These are phyloP conservation scores for Drosophila tropicalis DNA, from an alignment of 1,140 invertebrate genomes.

Conservation along the genomic window DNA sequence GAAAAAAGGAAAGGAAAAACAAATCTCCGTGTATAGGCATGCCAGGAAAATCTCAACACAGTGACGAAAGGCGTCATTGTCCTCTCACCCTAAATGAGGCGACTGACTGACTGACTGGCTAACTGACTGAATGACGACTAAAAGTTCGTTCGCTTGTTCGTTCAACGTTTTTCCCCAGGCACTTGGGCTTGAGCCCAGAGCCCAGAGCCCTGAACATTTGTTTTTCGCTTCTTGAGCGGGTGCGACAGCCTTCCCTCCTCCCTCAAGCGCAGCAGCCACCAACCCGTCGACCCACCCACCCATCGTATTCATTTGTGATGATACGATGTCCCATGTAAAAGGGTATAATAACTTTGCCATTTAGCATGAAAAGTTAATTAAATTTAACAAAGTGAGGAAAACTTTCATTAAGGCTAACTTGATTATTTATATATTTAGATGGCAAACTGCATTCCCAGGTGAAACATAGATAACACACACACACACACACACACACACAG, in stretches of 20 bases:
- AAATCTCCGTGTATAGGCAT: slow-evolving; percentile 41
- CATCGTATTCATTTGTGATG: background rate
- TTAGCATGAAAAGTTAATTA: slow-evolving; percentile 1
- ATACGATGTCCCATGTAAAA: background rate
- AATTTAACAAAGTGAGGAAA: background rate
- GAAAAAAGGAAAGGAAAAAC: background rate
- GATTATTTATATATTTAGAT: too few species aligned
- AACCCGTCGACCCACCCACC: too few species aligned
- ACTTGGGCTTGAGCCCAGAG: slow-evolving; percentile 44
- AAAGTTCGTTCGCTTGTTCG: slow-evolving; percentile 32
- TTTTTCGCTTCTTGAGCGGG: too few species aligned
- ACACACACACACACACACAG: too few species aligned
- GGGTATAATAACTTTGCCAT: slow-evolving; percentile 7
- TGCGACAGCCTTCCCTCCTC: too few species aligned
- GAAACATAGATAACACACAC: too few species aligned
- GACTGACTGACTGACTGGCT: slow-evolving; percentile 31
- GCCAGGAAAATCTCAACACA: slow-evolving; percentile 66
- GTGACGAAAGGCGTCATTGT: slow-evolving; percentile 64
- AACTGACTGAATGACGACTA: slow-evolving; percentile 42
- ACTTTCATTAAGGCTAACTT: too few species aligned
- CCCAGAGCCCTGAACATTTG: slow-evolving; percentile 18
- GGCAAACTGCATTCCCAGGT: too few species aligned
- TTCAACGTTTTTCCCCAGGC: slow-evolving; percentile 14
- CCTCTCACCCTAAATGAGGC: slow-evolving; percentile 34
- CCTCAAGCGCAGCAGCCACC: too few species aligned